phyloP scores from a whole-genome alignment of 2,113 vertebrate genomes.

The Carlito syrichta region DNA sequence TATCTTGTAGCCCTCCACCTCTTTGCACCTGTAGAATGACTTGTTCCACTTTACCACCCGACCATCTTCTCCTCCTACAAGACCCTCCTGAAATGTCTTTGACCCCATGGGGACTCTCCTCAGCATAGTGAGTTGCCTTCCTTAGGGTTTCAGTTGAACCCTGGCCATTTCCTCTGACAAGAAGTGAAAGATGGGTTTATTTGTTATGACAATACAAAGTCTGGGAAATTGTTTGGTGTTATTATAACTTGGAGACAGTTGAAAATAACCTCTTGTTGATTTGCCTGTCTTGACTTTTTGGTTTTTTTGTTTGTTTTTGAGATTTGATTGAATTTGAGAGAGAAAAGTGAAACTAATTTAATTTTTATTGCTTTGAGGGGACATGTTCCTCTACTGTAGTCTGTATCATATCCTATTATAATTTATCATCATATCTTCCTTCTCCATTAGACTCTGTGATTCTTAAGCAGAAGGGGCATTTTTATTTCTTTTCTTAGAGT shows the following conservation, averaged over 20 bases:
- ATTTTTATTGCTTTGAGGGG: not conserved
- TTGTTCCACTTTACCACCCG: not conserved
- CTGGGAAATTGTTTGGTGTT: slow-evolving; percentile 82
- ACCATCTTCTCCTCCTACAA: not conserved
- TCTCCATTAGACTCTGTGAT: not conserved
- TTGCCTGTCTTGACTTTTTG: not conserved
- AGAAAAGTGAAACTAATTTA: not conserved
- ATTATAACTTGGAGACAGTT: slow-evolving; percentile 77
- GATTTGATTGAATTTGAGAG: slow-evolving; percentile 13
- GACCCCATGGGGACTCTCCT: no score
- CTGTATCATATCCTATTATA: not conserved
- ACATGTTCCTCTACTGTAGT: not conserved
- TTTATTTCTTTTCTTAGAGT: not conserved
- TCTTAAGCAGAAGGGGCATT: not conserved
- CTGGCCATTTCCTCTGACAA: slow-evolving; percentile 45
- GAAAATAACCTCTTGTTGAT: no score
- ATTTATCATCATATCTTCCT: not conserved
- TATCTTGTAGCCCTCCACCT: not conserved
- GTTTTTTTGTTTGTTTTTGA: not conserved
- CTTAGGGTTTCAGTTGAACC: not conserved
- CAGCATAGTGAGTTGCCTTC: not conserved
- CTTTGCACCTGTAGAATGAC: not conserved
- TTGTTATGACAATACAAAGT: slow-evolving; percentile 82
- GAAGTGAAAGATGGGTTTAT: slow-evolving; percentile 89
- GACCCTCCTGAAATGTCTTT: not conserved